Evolutionary conservation across 1,140 invertebrate species (phyloP), one percentile per base, ranked within the genome.

Genomic region (Drosophila seguyi): DNA sequence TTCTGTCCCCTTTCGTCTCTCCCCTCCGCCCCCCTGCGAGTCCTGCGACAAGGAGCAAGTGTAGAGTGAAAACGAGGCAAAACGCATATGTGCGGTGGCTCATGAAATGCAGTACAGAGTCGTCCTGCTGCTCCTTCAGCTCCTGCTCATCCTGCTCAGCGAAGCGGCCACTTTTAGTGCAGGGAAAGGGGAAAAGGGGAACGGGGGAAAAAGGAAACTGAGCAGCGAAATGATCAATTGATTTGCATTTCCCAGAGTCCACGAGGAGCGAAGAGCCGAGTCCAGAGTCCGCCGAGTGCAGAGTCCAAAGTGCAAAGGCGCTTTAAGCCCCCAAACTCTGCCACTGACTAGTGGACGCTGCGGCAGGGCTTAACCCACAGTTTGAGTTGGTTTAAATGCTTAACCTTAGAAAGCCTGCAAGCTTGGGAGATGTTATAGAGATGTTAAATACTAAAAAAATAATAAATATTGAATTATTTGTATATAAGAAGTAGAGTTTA

Each of bases 181-280:
- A 67, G 61, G 42, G 50, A 47, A 38, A 66, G 18, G 66, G 8
- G 61, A 42, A 42, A 47, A 38, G 68, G 18, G 66, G 8, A 53
- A 16, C 13, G 11, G 65, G 34, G 16, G 7, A 13, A 44, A 8
- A 3, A 3, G 18, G 41, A 56, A 47, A 22, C 45, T 63, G 65
- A 52, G 45, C 29, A 62, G 56, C 45, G 58, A 84, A 88, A 77
- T 84, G 84, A 84, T 88, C 84, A 84, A 87, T 87, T 88, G 84
- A 87, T 87, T 88, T 87, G 80, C 84, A 83, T 88, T 78, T 61
- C 50, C 63, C 72, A 45, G 34, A 45, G 34, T 29, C 22, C 27
- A 47, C 39, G 47, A 8, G 34, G 27, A 48, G 55, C 39, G 50
- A 31, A 59, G 7, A 27, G 27, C 38, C 39, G 31, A 25, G 36